These are phyloP conservation scores for Aspidiotus rigidus DNA, from an alignment of 2,888 invertebrate genomes.

Conservation along the genomic window DNA sequence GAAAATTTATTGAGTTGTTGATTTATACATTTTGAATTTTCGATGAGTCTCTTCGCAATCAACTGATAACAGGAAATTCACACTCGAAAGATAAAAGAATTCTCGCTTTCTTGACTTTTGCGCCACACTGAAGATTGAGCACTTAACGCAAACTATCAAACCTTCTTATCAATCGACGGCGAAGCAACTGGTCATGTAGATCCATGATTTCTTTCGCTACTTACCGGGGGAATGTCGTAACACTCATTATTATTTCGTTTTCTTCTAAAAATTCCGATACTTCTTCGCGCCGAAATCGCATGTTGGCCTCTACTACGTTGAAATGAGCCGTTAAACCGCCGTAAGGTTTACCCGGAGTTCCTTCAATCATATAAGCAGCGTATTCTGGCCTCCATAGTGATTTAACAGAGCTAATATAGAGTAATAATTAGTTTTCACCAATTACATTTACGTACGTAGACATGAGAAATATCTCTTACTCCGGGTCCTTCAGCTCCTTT, in stretches of 20 bases:
- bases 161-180: too few species aligned
- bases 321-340: constrained; percentile 92
- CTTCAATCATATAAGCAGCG: constrained; percentile 98
- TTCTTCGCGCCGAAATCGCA: constrained; percentile 81
- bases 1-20: too few species aligned
- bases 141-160: too few species aligned
- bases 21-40: too few species aligned
- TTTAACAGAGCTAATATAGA: constrained; percentile 49
- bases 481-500: constrained; percentile 66
- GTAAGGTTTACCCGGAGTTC: constrained; percentile 93
- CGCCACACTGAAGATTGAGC: too few species aligned
- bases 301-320: constrained; percentile 96
- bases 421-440: background rate
- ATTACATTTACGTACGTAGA: too few species aligned
- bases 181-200: background rate
- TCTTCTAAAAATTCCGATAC: constrained; percentile 62
- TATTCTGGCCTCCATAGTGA: constrained; percentile 96
- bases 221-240: constrained; percentile 89
- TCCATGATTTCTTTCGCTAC: constrained; percentile 10
- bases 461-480: constrained; percentile 47
- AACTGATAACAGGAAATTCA: too few species aligned
- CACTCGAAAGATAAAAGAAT: too few species aligned
- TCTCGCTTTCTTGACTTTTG: too few species aligned
- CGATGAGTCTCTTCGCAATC: too few species aligned
- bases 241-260: constrained; percentile 77